These are phyloP conservation scores for Bos taurus DNA, from an alignment of 2,113 vertebrate genomes.

Conservation along the genomic window ARS-UCD2.0 NC_037352.1:17004001-17004500, in stretches of 20 bases:
- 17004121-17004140: background rate
- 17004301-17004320: background rate
- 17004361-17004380: background rate
- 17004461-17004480: background rate
- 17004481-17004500: accelerated
- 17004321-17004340: background rate
- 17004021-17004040: background rate
- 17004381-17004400: background rate
- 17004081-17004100: background rate
- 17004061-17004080: background rate
- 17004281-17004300: background rate
- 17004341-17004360: background rate
- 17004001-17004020: background rate
- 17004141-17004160: background rate
- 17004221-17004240: background rate
- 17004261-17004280: background rate
- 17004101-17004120: background rate
- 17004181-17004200: background rate
- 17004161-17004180: background rate
- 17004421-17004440: background rate
- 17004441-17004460: background rate
- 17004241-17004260: background rate
- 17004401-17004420: background rate
- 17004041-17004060: background rate
- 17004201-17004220: background rate